phyloP scores from a whole-genome alignment of 2,113 vertebrate species.

The Halcyon malimbica region DNA sequence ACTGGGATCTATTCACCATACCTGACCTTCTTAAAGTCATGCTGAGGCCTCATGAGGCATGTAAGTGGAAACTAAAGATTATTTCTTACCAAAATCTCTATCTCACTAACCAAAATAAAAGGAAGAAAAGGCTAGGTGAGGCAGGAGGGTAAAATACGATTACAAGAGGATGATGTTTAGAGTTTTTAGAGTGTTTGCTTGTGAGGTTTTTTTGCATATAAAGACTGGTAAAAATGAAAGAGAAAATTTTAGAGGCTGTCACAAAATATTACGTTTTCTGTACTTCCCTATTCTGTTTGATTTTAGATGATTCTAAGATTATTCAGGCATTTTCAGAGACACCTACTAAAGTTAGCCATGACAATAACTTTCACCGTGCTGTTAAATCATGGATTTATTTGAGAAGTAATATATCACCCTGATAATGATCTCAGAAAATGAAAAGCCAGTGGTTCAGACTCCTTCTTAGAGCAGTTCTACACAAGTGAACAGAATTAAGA shows the following conservation, averaged over 20 bases:
- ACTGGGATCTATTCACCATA: background rate
- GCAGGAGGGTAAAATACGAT: background rate
- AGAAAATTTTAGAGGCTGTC: background rate
- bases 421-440: background rate
- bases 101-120: background rate
- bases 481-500: background rate
- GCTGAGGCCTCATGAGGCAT: background rate
- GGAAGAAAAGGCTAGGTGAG: background rate
- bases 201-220: background rate
- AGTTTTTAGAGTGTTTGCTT: fast-evolving
- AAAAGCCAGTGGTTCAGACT: background rate
- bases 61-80: background rate
- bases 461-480: background rate
- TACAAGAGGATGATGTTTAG: background rate
- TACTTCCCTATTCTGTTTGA: background rate
- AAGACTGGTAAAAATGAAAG: background rate
- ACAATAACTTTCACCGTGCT: background rate
- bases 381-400: background rate
- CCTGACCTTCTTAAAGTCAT: background rate
- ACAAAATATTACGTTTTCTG: background rate
- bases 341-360: background rate
- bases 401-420: background rate
- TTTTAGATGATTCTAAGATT: background rate
- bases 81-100: background rate
- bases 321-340: background rate